Percentiles rank a stretch among this genome's conserved stretches.
phyloP scores from a whole-genome alignment of 2,797 vertebrate genomes.

The Danio jaintianensis region DNA sequence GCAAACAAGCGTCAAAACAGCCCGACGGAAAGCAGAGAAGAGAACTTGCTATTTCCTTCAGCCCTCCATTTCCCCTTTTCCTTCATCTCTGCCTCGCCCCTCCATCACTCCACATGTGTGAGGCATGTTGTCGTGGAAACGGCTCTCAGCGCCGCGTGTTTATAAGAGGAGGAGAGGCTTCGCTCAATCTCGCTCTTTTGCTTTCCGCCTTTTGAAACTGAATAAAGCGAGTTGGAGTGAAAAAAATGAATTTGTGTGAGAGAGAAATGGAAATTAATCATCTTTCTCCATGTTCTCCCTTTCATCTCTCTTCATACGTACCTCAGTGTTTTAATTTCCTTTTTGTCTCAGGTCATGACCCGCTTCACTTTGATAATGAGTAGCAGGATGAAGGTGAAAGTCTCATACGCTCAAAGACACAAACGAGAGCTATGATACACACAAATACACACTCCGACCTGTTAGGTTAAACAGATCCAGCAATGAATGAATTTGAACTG shows the following conservation, averaged over 20 bases:
- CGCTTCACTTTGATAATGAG: slow-evolving; percentile 44
- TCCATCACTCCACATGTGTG: slow-evolving; percentile 66
- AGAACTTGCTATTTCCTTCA: slow-evolving; percentile 21
- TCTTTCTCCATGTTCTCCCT: slow-evolving; percentile 70
- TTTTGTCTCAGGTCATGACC: slow-evolving; percentile 71
- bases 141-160: slow-evolving; percentile 69
- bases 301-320: slow-evolving; percentile 69
- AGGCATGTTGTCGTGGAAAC: slow-evolving; percentile 82
- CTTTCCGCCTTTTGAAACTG: slow-evolving; percentile 68
- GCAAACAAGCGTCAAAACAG: slow-evolving; percentile 38
- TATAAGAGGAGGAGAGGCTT: slow-evolving; percentile 73
- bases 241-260: slow-evolving; percentile 47
- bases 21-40: slow-evolving; percentile 11
- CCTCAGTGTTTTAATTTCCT: slow-evolving; percentile 71
- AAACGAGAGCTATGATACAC: slow-evolving; percentile 1
- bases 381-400: slow-evolving; percentile 26
- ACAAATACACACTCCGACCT: slow-evolving; percentile 34
- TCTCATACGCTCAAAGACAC: slow-evolving; percentile 10
- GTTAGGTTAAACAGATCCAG: slow-evolving; percentile 68
- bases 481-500: slow-evolving; percentile 56
- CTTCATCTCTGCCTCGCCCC: slow-evolving; percentile 33
- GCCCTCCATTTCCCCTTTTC: slow-evolving; percentile 11
- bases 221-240: slow-evolving; percentile 54
- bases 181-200: slow-evolving; percentile 65
- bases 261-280: slow-evolving; percentile 68